phyloP scores from a whole-genome alignment of 2,888 invertebrate genomes.

The Ctena decussata region DNA sequence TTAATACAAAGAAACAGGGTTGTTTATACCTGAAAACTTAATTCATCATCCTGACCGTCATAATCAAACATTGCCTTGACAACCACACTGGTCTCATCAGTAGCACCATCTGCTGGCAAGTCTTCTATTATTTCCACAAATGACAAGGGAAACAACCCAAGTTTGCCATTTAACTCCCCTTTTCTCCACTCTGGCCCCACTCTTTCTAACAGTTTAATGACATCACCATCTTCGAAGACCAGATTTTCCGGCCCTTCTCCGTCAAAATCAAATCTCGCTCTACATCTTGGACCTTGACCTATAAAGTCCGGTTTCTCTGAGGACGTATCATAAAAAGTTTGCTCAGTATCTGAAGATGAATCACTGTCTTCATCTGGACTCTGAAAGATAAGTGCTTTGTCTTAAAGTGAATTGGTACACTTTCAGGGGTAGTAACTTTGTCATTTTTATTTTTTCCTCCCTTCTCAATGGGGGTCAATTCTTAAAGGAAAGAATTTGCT shows the following conservation, averaged over 20 bases:
- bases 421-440: too few species aligned
- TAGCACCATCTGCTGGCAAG: constrained; percentile 57
- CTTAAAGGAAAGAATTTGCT: too few species aligned
- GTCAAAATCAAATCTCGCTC: constrained; percentile 84
- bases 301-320: constrained; percentile 64
- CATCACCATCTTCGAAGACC: constrained; percentile 80
- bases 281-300: constrained; percentile 79
- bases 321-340: constrained; percentile 42
- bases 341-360: constrained; percentile 32
- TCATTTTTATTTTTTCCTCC: too few species aligned
- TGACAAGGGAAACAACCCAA: constrained; percentile 87
- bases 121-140: constrained; percentile 86
- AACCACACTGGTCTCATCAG: constrained; percentile 7
- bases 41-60: constrained; percentile 75
- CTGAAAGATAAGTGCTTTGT: too few species aligned
- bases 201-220: constrained; percentile 68
- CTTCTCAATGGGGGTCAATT: too few species aligned
- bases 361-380: constrained; percentile 30
- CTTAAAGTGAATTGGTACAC: too few species aligned
- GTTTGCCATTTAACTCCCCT: constrained; percentile 77
- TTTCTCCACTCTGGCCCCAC: constrained; percentile 79
- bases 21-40: constrained; percentile 79
- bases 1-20: too few species aligned
- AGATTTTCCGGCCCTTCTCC: constrained; percentile 79
- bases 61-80: constrained; percentile 76